phyloP scores from a whole-genome alignment of 2,113 vertebrate species.

The Salvelinus fontinalis region DNA sequence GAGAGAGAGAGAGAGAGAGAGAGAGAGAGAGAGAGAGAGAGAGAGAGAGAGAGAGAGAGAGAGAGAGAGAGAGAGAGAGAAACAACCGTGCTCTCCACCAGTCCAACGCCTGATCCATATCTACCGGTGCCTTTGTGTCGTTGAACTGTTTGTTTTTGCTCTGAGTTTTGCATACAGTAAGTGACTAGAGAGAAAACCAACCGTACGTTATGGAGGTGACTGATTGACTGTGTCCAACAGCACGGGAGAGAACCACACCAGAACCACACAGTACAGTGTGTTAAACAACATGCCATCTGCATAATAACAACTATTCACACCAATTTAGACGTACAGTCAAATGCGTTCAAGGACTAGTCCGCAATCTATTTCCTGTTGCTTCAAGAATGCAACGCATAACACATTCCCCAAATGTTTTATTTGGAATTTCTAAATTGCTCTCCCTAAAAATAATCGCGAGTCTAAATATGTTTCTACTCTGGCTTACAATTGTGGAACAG shows the following conservation, averaged over 20 bases:
- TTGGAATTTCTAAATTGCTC: conserved; percentile 26
- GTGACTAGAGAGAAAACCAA: no score
- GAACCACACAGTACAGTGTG: no score
- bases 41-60: no score
- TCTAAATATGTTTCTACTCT: conserved; percentile 18
- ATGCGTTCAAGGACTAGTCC: no score
- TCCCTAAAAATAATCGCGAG: conserved; percentile 27
- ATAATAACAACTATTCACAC: neutral
- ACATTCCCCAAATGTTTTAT: conserved; percentile 5
- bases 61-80: no score
- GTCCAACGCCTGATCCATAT: conserved; percentile 12
- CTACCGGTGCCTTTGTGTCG: conserved; percentile 28
- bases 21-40: neutral
- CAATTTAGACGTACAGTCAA: neutral
- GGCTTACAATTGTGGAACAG: conserved; percentile 26
- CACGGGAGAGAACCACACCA: neutral
- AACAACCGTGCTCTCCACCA: neutral
- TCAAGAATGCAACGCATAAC: conserved; percentile 22
- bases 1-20: neutral
- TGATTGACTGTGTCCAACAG: neutral
- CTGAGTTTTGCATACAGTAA: neutral
- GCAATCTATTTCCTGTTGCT: conserved; percentile 7
- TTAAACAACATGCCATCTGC: no score
- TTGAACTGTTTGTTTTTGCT: neutral
- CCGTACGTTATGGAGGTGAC: no score